Base-by-base conservation (phyloP, 2,797 vertebrate species). In the Odontamblyopus lacepedii region DNA sequence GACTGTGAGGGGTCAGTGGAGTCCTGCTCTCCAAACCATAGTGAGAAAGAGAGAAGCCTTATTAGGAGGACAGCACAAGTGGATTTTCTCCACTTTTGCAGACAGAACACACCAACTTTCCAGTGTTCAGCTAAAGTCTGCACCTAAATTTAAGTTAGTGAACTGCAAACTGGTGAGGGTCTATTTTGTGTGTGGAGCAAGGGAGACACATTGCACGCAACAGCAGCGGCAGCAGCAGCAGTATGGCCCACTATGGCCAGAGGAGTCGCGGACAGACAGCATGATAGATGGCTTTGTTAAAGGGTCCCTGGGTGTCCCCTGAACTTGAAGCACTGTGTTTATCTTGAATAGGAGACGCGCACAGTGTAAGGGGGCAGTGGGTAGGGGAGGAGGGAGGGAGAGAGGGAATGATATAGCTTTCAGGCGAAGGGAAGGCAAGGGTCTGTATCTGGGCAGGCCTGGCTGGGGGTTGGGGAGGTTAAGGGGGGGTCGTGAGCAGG, bases 271-370 rank as follows among this genome's bases (percentile, higher is more conserved):
- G 86, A 88, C 91, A 92, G 93, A 93, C 92, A 93, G 91, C 85
- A 92, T 94, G 94, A 95, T 94, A 93, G 94, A 94, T 94, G 88
- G 93, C 91, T 94, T 94, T 94, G 94, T 94, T 93, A 95, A 92
- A 92, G 92, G 92, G 93, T 98, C 97, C 96, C 96, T 96, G 96
- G 97, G 97, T 97, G 96, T 97, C 96, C 96, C 96, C 96, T 97
- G 96, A 97, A 98, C 97, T 98, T 97, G 96, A 96, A 97, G 96
- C 96, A 97, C 96, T 97, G 96, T 98, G 97, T 98, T 98, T 98
- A 97, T 97, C 95, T 96, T 98, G 96, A 97, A 98, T 97, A 95
- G 96, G 95, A 93, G 84, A 95, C 90, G 94, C 94, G 94, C 93
- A 95, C 94, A 93, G 95, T 94, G 95, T 94, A 88, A 63, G 92